Percentiles rank a stretch among this genome's conserved stretches.
Conservation (phyloP, 2,797 vertebrate species). For the Poecile montanus region DNA sequence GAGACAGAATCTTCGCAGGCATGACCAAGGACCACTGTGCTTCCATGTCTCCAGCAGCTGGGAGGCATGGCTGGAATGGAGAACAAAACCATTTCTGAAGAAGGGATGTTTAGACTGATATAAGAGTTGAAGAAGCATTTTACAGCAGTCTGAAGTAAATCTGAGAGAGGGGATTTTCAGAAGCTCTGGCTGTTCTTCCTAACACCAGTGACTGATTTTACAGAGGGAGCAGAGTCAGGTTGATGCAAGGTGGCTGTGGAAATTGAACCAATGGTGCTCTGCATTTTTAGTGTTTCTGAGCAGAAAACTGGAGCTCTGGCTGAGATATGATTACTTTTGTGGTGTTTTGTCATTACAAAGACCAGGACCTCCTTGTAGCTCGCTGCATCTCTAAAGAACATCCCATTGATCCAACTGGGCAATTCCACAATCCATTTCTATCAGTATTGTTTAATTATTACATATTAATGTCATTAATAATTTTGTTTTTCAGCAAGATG, state of each 20-base stretch:
- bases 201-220: not conserved
- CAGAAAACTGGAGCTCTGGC: not conserved
- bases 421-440: not conserved
- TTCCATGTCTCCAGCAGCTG: not conserved
- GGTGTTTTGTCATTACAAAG: not conserved
- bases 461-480: not conserved
- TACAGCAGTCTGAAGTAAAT: not conserved
- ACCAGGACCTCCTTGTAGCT: not conserved
- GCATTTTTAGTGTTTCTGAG: not conserved
- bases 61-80: not conserved
- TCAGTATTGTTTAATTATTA: not conserved
- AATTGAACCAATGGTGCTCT: not conserved
- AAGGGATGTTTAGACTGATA: not conserved
- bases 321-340: not conserved
- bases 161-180: not conserved
- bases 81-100: not conserved
- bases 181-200: not conserved
- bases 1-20: not conserved
- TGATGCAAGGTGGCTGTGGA: not conserved
- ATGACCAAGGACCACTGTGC: not conserved
- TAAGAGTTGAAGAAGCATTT: not conserved
- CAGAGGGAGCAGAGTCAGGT: not conserved
- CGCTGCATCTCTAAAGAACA: not conserved
- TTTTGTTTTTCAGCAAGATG: not conserved
- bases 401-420: not conserved